Conservation (phyloP, 2,113 vertebrate species). For the Seriola rivoliana region DNA sequence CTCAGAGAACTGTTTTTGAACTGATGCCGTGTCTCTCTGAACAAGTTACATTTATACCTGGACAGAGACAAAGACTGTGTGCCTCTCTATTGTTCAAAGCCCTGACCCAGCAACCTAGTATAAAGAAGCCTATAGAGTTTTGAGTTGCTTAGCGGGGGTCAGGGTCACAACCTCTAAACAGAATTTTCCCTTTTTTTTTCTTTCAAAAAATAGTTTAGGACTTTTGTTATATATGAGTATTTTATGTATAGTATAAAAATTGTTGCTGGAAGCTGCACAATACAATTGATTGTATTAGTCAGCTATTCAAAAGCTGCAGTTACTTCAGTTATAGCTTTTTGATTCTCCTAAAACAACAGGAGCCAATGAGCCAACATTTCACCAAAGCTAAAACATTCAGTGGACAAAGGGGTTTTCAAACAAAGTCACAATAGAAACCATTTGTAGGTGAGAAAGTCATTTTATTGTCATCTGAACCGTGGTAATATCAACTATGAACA, state of each 20-base stretch:
- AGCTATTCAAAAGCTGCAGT: not conserved
- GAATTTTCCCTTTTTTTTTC: slow-evolving; percentile 56
- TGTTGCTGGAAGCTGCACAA: slow-evolving; percentile 1
- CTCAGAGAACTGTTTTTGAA: slow-evolving; percentile 62
- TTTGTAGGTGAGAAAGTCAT: not conserved
- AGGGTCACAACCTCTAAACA: slow-evolving; percentile 38
- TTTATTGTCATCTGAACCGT: not conserved
- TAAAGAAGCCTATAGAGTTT: slow-evolving; percentile 70
- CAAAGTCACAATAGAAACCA: not conserved
- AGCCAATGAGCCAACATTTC: not conserved
- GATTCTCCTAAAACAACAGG: not conserved
- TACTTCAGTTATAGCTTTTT: not conserved
- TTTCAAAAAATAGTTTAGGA: not conserved
- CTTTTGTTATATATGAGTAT: not conserved
- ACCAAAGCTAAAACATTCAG: too few relatives aligned
- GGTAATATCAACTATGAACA: not conserved
- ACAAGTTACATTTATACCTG: slow-evolving; percentile 77
- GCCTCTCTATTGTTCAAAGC: slow-evolving; percentile 70
- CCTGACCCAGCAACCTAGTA: slow-evolving; percentile 70
- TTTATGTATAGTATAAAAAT: not conserved
- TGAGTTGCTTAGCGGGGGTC: slow-evolving; percentile 45
- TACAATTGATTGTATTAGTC: not conserved
- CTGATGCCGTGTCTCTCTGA: slow-evolving; percentile 60
- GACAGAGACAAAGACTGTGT: slow-evolving; percentile 62
- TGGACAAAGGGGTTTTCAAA: not conserved